A percentile compares a stretch with the other conserved stretches of the same genome.
Conservation (phyloP, 2,888 invertebrate genomes). For the Pollenia labialis region DNA sequence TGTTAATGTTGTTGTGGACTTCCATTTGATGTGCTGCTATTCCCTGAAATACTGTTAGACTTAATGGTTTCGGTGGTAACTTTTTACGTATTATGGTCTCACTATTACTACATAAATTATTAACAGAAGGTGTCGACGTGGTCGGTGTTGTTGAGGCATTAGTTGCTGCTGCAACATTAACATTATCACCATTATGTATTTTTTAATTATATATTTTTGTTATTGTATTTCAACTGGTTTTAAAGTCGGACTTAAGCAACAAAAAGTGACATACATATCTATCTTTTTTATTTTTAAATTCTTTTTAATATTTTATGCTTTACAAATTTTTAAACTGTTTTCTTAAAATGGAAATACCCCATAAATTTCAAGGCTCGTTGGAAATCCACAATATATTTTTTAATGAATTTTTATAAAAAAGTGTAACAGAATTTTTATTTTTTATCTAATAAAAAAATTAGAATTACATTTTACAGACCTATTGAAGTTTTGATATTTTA, state of each 20-base stretch:
- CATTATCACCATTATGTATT: slow-evolving; percentile 73
- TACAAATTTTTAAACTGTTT: too few relatives aligned
- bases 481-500: too few relatives aligned
- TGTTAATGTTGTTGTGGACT: slow-evolving; percentile 64
- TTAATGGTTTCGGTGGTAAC: slow-evolving; percentile 80
- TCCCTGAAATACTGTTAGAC: slow-evolving; percentile 80
- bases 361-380: too few relatives aligned
- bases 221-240: slow-evolving; percentile 22
- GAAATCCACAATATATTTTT: too few relatives aligned
- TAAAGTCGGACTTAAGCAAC: slow-evolving; percentile 43
- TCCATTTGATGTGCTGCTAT: slow-evolving; percentile 46
- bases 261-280: neutral
- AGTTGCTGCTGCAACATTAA: slow-evolving; percentile 72
- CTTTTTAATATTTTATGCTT: too few relatives aligned
- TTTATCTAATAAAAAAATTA: too few relatives aligned
- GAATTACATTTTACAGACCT: too few relatives aligned
- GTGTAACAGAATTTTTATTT: too few relatives aligned
- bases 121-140: slow-evolving; percentile 66
- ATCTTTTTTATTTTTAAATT: neutral
- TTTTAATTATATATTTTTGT: slow-evolving; percentile 60
- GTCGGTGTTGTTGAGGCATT: slow-evolving; percentile 47
- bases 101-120: slow-evolving; percentile 56
- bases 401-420: too few relatives aligned
- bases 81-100: slow-evolving; percentile 77
- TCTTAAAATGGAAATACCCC: too few relatives aligned